Evolutionary conservation across 2,888 invertebrate species (phyloP).

Genomic region (Octonoba sinensis): DNA sequence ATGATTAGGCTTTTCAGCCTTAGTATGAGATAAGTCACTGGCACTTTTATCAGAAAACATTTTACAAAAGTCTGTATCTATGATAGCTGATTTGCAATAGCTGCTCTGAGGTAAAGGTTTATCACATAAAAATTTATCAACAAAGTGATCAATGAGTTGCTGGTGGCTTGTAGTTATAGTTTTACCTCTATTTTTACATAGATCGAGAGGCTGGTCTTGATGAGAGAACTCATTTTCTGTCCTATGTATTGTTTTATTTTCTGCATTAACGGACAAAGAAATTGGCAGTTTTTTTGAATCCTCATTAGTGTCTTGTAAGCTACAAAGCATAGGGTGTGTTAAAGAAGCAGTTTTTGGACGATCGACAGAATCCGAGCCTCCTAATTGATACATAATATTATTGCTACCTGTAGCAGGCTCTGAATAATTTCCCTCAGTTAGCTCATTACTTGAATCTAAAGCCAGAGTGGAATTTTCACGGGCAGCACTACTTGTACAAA

Average conservation of each 20-base stretch:
- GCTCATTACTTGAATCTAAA: slow-evolving; percentile 1
- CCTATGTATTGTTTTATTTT: slow-evolving; percentile 4
- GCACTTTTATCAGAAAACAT: slow-evolving; percentile 33
- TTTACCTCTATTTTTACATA: slow-evolving; percentile 64
- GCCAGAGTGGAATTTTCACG: slow-evolving; percentile 23
- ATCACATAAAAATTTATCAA: slow-evolving; percentile 72
- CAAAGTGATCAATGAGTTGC: slow-evolving; percentile 76
- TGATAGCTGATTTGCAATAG: slow-evolving; percentile 33
- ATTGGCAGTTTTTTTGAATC: slow-evolving; percentile 18
- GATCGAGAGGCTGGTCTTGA: slow-evolving; percentile 64
- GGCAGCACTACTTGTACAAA: slow-evolving; percentile 38
- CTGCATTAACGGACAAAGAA: slow-evolving; percentile 14
- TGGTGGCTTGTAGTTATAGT: slow-evolving; percentile 71
- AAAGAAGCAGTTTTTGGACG: slow-evolving; percentile 4
- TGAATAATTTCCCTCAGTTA: not conserved
- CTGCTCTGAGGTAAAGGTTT: slow-evolving; percentile 36
- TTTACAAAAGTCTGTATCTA: slow-evolving; percentile 47
- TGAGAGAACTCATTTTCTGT: slow-evolving; percentile 8
- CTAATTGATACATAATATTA: slow-evolving; percentile 1
- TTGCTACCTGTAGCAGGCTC: slow-evolving; percentile 16
- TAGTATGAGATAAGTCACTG: slow-evolving; percentile 19
- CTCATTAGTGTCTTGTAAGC: slow-evolving; percentile 39
- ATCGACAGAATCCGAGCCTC: slow-evolving; percentile 6
- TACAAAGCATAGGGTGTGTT: slow-evolving; percentile 8
- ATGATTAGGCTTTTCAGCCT: slow-evolving; percentile 21